Evolutionary conservation across 2,797 vertebrate genomes (phyloP).

Genomic region (Moxostoma hubbsi): DNA sequence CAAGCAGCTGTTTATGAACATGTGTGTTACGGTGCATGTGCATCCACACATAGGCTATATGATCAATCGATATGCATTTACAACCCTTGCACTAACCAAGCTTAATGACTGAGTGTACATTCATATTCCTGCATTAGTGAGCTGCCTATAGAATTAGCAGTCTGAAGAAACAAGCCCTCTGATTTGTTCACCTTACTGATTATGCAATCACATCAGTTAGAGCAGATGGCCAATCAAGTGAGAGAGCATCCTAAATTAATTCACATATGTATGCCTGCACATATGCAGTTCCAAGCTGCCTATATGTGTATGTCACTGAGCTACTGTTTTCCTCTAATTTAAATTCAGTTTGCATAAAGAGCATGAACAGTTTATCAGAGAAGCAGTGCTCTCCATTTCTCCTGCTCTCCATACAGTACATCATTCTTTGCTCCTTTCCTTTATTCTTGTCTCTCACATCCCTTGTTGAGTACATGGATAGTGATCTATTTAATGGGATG

Average conservation of each 20-base stretch:
- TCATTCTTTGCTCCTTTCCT: not conserved
- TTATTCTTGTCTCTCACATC: slow-evolving; percentile 2
- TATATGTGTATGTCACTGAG: slow-evolving; percentile 20
- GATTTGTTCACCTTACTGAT: slow-evolving; percentile 51
- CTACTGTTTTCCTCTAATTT: slow-evolving; percentile 46
- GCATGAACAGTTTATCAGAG: slow-evolving; percentile 45
- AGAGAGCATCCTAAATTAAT: slow-evolving; percentile 49
- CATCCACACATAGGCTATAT: not conserved
- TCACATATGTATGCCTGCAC: slow-evolving; percentile 51
- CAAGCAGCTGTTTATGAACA: not conserved
- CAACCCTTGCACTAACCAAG: slow-evolving; percentile 24
- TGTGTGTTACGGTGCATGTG: not conserved
- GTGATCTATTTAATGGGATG: slow-evolving; percentile 44
- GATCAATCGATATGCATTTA: slow-evolving; percentile 44
- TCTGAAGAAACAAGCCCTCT: slow-evolving; percentile 21
- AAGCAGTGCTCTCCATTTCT: slow-evolving; percentile 7
- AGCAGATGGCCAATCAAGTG: slow-evolving; percentile 52
- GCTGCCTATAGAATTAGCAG: not conserved
- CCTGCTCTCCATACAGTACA: not conserved
- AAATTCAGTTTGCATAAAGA: slow-evolving; percentile 55
- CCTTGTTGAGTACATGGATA: slow-evolving; percentile 10
- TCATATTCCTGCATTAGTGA: slow-evolving; percentile 47
- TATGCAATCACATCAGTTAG: slow-evolving; percentile 37
- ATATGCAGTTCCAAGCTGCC: slow-evolving; percentile 47
- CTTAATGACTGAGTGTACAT: slow-evolving; percentile 46